Conservation (phyloP, 2,888 invertebrate genomes). For the Acronicta psi region DNA sequence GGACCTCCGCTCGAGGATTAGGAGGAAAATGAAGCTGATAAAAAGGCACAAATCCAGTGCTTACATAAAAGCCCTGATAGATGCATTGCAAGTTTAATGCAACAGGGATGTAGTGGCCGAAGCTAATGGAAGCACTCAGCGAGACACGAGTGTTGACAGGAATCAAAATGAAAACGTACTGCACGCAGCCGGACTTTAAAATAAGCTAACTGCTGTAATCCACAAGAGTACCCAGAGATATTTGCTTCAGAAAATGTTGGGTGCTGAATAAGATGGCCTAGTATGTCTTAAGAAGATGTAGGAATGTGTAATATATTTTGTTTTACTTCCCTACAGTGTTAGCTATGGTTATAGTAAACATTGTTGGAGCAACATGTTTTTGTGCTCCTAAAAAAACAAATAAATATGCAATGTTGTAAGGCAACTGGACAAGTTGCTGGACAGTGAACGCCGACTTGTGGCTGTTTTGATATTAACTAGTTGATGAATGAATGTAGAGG, state of each 20-base stretch:
- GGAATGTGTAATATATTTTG: no score
- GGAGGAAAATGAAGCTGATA: slow-evolving; percentile 31
- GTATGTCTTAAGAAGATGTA: background rate
- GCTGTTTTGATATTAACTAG: no score
- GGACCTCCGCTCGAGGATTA: slow-evolving; percentile 18
- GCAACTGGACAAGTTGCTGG: background rate
- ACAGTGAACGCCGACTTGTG: background rate
- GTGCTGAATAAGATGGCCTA: slow-evolving; percentile 4
- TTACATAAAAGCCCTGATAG: slow-evolving; percentile 33
- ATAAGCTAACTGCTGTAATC: slow-evolving; percentile 39
- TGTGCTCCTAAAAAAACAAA: no score
- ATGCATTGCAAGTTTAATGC: slow-evolving; percentile 43
- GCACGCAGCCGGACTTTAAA: slow-evolving; percentile 25
- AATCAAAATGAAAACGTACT: slow-evolving; percentile 49
- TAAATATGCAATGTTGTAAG: background rate
- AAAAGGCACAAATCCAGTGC: slow-evolving; percentile 28
- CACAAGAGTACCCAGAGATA: slow-evolving; percentile 26
- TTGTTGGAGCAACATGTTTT: no score
- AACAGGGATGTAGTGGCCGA: slow-evolving; percentile 32
- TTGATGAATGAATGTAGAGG: no score
- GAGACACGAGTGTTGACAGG: slow-evolving; percentile 46
- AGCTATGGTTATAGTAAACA: no score
- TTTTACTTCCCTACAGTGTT: no score
- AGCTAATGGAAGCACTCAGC: slow-evolving; percentile 55
- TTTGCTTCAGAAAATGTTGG: slow-evolving; percentile 12